Percentiles rank a stretch among this genome's conserved stretches.
These are phyloP conservation scores for Stegodyphus mimosarum DNA, from an alignment of 1,140 invertebrate species.

Conservation along the genomic window DNA sequence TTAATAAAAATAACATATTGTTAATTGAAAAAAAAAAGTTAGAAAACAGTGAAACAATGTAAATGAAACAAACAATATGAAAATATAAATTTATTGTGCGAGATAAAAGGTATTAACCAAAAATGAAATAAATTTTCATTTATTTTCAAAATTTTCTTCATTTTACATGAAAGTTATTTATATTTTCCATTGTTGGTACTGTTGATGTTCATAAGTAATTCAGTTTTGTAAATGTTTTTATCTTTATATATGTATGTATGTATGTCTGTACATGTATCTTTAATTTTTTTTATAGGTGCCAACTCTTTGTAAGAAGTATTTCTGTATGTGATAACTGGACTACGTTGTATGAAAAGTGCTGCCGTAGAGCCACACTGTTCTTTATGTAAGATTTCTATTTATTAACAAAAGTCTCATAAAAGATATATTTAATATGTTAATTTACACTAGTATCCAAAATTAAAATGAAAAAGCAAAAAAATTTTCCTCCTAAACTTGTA, in stretches of 20 bases:
- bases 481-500: neutral
- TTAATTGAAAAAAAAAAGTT: too few relatives aligned
- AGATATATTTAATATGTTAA: too few relatives aligned
- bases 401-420: neutral
- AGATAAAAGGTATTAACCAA: neutral
- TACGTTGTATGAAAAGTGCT: conserved; percentile 45
- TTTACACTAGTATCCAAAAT: too few relatives aligned
- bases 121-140: neutral
- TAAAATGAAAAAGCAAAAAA: neutral
- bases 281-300: conserved; percentile 32
- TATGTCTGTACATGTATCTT: neutral
- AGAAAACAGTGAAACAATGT: too few relatives aligned
- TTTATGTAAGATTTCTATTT: conserved; percentile 37
- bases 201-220: neutral
- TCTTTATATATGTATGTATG: neutral
- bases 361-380: conserved; percentile 51
- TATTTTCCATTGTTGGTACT: neutral
- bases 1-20: too few relatives aligned
- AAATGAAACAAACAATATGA: too few relatives aligned
- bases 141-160: neutral
- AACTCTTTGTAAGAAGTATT: conserved; percentile 48
- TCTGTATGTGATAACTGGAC: conserved; percentile 54
- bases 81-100: neutral
- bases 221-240: neutral
- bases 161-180: neutral